Evolutionary conservation across 2,888 invertebrate genomes (phyloP), one percentile per base, ranked within the genome.

Genomic region (Orchestes rusci): DNA sequence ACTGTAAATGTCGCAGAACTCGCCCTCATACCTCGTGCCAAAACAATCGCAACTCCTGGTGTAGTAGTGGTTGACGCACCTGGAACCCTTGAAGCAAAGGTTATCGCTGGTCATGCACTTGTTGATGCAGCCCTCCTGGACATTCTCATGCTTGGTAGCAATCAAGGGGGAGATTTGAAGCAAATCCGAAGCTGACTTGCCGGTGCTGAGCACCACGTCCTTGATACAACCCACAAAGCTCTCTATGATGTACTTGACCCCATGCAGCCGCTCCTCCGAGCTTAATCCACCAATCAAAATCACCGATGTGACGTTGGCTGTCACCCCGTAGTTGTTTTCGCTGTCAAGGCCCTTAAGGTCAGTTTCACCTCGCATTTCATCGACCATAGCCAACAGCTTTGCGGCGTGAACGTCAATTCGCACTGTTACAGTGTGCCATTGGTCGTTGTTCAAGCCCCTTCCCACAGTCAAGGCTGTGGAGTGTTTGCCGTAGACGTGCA

Each of bases 161-260:
- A 89, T 85, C 32, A 91, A 65, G 2, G 89, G 89, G 20, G 80
- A 80, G 55, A 91, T 87, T 8, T 86, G 84, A 33, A 87, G 67
- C 20, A 90, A 73, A 65, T 87, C 85, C 34, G 85, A 86, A 1
- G 88, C 87, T 1, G 88, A 86, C 67, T 87, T 87, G 3, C 90
- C 89, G 2, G 88, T 87, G 65, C 86, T 85, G 17, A 91, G 70
- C 4, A 86, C 82, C 70, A 93, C 84, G 59, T 91, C 85, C 59
- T 86, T 82, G 56, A 93, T 88, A 63, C 92, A 93, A 2, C 92
- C 92, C 18, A 91, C 89, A 65, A 92, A 92, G 4, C 90, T 90
- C 70, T 90, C 90, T 57, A 91, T 91, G 48, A 91, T 89, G 65
- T 91, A 92, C 70, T 90, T 90, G 1, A 91, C 88, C 42, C 90